Evolutionary conservation across 2,797 vertebrate genomes (phyloP), one percentile per base, ranked within the genome.

Genomic region (Crypturellus tataupa): DNA sequence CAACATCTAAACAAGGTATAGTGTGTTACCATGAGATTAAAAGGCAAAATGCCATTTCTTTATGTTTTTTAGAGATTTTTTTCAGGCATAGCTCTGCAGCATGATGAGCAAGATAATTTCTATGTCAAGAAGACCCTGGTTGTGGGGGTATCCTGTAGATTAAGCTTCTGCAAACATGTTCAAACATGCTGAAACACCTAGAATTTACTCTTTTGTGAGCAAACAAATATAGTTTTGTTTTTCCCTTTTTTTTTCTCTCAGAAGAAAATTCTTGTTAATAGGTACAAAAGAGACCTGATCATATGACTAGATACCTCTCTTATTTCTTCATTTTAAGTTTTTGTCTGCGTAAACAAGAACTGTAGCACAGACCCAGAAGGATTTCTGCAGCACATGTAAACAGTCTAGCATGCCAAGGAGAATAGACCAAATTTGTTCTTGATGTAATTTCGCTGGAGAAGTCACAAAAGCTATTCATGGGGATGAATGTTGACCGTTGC

Each of bases 381-480:
- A 95, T 69, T 71, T 92, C 79, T 90, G 79, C 64, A 94, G 84
- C 84, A 88, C 89, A 94, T 96, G 89, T 92, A 95, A 95, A 87
- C 94, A 96, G 91, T 92, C 94, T 96, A 93, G 82, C 5, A 2
- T 94, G 86, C 80, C 1, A 16, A 80, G 71, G 72, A 90, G 84
- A 75, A 18, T 1, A 65, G 94, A 86, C 92, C 93, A 95, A 93
- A 95, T 77, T 70, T 79, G 29, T 85, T 95, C 83, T 90, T 94
- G 68, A 80, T 95, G 64, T 80, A 93, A 90, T 76, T 90, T 78
- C 84, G 85, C 64, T 71, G 40, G 40, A 40, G 90, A 91, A 95
- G 88, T 87, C 76, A 85, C 53, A 78, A 44, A 37, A 92, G 71
- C 53, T 94, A 90, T 95, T 96, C 95, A 82, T 70, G 86, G 84